Evolutionary conservation across 2,888 invertebrate genomes (phyloP).

Genomic region (Pediacus dermestoides): DNA sequence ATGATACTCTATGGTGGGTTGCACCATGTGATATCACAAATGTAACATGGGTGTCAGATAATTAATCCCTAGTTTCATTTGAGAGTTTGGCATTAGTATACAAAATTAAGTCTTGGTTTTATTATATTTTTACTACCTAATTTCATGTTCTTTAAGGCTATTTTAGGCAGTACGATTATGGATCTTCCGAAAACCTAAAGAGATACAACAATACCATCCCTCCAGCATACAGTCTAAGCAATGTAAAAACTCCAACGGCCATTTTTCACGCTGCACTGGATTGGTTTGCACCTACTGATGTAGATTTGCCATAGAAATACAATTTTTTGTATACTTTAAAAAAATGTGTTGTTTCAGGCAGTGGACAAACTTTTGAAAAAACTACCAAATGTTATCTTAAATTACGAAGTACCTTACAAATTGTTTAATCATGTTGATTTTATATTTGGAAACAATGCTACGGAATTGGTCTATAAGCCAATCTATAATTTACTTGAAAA

Average conservation of each 20-base stretch:
- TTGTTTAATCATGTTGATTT: conserved; percentile 1
- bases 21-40: too few relatives aligned
- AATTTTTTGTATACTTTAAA: too few relatives aligned
- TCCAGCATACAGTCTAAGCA: neutral
- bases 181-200: neutral
- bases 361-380: neutral
- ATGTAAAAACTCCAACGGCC: neutral
- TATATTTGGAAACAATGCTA: neutral
- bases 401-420: neutral
- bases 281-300: neutral
- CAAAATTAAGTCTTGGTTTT: too few relatives aligned
- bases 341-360: too few relatives aligned
- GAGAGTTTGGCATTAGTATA: too few relatives aligned
- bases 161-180: conserved; percentile 2
- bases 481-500: too few relatives aligned
- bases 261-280: neutral
- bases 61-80: too few relatives aligned
- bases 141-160: neutral
- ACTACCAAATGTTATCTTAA: conserved; percentile 1
- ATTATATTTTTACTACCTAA: too few relatives aligned
- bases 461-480: conserved; percentile 2
- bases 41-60: too few relatives aligned
- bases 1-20: too few relatives aligned
- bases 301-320: neutral
- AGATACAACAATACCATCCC: neutral